Evolutionary conservation across 2,888 invertebrate species (phyloP), one percentile per base, ranked within the genome.

Genomic region (Drosophila paramelanica): DNA sequence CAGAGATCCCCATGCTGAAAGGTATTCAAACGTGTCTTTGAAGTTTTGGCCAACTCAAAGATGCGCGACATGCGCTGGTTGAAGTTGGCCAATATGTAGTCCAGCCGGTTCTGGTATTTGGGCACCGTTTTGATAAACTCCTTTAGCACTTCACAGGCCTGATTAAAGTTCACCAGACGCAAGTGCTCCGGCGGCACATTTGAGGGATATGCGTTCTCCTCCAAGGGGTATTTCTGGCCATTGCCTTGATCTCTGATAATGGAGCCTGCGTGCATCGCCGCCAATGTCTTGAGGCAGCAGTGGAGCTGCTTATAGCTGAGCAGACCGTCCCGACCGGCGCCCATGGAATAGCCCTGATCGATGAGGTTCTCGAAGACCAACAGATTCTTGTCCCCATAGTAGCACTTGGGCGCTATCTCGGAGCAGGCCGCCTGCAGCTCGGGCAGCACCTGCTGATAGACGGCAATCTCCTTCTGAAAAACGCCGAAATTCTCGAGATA

Each of bases 401-500:
- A 93, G 68, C 92, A 93, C 20, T 90, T 90, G 14, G 93, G 92
- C 0, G 93, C 89, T 11, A 92, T 83, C 13, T 81, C 72, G 2
- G 73, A 75, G 20, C 79, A 81, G 13, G 83, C 72, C 2, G 88
- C 72, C 17, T 91, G 81, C 10, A 94, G 73, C 13, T 90, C 69
- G 0, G 93, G 93, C 53, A 93, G 71, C 14, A 94, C 83, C 62
- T 92, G 79, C 31, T 89, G 86, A 69, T 93, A 94, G 39, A 94
- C 92, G 0, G 77, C 75, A 3, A 92, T 91, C 82, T 94, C 94
- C 45, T 94, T 93, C 25, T 91, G 88, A 68, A 94, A 94, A 0
- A 93, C 93, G 0, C 93, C 93, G 62, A 93, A 91, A 25, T 92
- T 89, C 45, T 92, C 90, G 1, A 94, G 76, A 71, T 94, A 93